Percentiles rank a stretch among this genome's conserved stretches.
phyloP scores from a whole-genome alignment of 2,888 invertebrate genomes.

The Beris morrisii region DNA sequence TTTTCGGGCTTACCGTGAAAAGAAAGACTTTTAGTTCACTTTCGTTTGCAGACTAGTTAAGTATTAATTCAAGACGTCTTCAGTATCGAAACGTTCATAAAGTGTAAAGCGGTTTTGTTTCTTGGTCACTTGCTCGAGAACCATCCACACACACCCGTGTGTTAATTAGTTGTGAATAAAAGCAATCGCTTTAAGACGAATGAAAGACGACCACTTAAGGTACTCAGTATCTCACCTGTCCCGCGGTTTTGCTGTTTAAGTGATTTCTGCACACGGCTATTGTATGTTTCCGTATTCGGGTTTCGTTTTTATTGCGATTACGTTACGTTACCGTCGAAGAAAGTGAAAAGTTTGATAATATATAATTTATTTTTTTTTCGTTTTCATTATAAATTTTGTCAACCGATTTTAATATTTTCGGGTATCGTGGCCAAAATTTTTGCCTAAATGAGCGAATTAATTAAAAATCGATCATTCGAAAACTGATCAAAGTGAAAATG shows the following conservation, averaged over 20 bases:
- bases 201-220: neutral
- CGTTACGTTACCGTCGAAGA: constrained; percentile 22
- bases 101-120: neutral
- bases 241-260: neutral
- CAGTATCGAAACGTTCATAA: neutral
- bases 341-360: constrained; percentile 31
- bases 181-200: neutral
- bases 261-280: constrained; percentile 12
- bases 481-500: constrained; percentile 17
- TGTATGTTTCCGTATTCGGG: constrained; percentile 27
- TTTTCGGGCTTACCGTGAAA: constrained; percentile 16
- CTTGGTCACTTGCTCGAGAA: neutral
- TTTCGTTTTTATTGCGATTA: constrained; percentile 25
- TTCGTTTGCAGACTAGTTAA: constrained; percentile 45
- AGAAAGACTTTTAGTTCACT: constrained; percentile 46
- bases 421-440: too few species aligned
- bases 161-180: neutral
- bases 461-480: too few species aligned
- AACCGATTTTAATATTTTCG: too few species aligned
- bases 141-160: neutral
- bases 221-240: too few species aligned
- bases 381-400: constrained; percentile 10
- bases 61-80: neutral
- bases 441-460: too few species aligned
- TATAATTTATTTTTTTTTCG: constrained; percentile 4